Evolutionary conservation across 2,888 invertebrate species (phyloP).

Genomic region (Onthophagus sagittarius): DNA sequence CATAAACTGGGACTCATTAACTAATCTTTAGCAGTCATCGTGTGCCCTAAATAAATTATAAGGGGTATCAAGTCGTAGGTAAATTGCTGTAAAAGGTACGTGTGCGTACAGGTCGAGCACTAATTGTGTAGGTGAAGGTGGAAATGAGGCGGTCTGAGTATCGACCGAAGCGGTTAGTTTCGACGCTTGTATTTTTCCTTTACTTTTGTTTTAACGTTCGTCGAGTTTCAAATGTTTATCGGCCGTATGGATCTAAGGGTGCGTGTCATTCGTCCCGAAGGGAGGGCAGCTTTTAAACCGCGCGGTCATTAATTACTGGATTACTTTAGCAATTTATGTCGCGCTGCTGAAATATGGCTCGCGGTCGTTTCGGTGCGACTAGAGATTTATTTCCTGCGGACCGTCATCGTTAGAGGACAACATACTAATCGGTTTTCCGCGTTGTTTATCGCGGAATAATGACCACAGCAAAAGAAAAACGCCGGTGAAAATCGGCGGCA

Average conservation of each 20-base stretch:
- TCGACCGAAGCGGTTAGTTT: background rate
- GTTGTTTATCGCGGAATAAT: background rate
- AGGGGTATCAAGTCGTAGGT: background rate
- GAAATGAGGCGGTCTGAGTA: background rate
- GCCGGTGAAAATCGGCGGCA: background rate
- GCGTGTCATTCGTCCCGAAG: background rate
- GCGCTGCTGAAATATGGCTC: background rate
- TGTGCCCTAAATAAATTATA: background rate
- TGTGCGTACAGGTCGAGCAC: background rate
- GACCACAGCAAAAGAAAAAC: background rate
- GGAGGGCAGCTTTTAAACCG: background rate
- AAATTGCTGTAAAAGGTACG: background rate
- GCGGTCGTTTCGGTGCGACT: background rate
- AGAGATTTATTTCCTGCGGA: background rate
- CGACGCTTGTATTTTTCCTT: background rate
- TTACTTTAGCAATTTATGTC: slow-evolving; percentile 8
- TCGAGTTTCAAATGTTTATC: background rate
- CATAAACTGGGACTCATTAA: background rate
- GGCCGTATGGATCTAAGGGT: background rate
- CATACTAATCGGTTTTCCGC: background rate
- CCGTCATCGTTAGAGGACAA: background rate
- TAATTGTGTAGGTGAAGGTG: background rate
- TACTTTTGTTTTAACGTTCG: background rate
- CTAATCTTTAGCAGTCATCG: background rate
- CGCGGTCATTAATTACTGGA: slow-evolving; percentile 7